Evolutionary conservation across 2,797 vertebrate genomes (phyloP), one percentile per base, ranked within the genome.

Genomic region (Sebastes miniatus): DNA sequence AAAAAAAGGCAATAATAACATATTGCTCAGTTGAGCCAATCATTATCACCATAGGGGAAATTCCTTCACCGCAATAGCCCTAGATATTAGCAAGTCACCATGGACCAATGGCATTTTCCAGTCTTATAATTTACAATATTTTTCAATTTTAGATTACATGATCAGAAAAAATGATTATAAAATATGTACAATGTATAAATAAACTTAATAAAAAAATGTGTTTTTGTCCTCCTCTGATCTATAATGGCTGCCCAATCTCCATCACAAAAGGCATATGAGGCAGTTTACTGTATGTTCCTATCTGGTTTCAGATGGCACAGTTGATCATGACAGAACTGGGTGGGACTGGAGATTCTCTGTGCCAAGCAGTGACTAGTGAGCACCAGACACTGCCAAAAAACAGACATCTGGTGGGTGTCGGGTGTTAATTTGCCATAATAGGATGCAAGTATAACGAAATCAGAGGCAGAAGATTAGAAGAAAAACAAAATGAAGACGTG

Each of bases 351-450:
- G 59, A 59, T 9, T 58, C 34, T 61, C 13, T 36, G 78, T 79
- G 61, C 10, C 59, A 50, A 52, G 47, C 64, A 14, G 50, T 3
- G 39, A 63, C 43, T 79, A 56, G 20, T 73, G 80, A 87, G 58
- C 54, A 80, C 29, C 65, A 66, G 68, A 74, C 18, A 4, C 58
- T 63, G 43, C 69, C 72, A 81, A 69, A 88, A 81, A 69, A 2
- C 5, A 78, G 71, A 81, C 79, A 84, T 85, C 77, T 85, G 69
- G 64, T 80, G 71, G 78, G 70, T 86, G 68, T 71, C 11, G 29
- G 64, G 56, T 68, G 64, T 73, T 82, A 82, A 84, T 77, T 74
- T 77, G 43, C 47, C 58, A 62, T 78, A 85, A 86, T 58, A 27
- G 31, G 69, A 83, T 77, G 73, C 29, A 47, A 83, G 47, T 58